Base-by-base conservation (phyloP, 2,113 vertebrate genomes). In the Helogale parvula region DNA sequence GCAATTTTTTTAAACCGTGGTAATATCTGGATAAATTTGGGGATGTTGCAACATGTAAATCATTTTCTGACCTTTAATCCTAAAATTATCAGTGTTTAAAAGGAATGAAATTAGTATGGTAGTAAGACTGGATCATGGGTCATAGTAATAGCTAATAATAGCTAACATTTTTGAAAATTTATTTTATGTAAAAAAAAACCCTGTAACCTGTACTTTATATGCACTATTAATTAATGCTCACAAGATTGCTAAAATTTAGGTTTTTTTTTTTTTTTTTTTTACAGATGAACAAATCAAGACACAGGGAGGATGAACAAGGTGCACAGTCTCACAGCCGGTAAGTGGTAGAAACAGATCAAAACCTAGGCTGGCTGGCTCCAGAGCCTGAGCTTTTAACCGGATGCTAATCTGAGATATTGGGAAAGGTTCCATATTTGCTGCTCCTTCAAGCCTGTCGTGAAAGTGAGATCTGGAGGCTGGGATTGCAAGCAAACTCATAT, bases 1-100 rank as follows among this genome's bases (percentile, higher is more conserved):
- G 8, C 25, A 57, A 41, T 41, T 90, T 68, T 96, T 95, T 84
- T 38, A 95, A 76, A 21, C 2, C 11, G 69, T 85, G 35, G 16
- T 68, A 38, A 11, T 93, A 76, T 57, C 45, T 92, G 23, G 33
- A 13, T 91, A 86, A 60, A 96, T 45, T 76, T 86, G 63, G 27
- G 13, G 3, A 88, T 6, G 6, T 72, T 79, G 5, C 1, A 80
- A 88, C 11, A 76, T 13, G 23, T 41, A 92, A 84, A 77, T 38
- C 8, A 74, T 82, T 95, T 94, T 84, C 47, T 85, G 69, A 57
- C 2, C 31, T 77, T 76, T 92, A 33, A 83, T 93, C 45, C 3
- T 76, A 52, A 87, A 92, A 93, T 90, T 57, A 71, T 45, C 23
- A 66, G 2, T 50, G 2, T 83, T 72, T 83, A 54, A 41, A 96